A percentile compares a stretch with the other conserved stretches of the same genome.
phyloP scores from a whole-genome alignment of 2,888 invertebrate genomes.

The Acanthosepion esculentum region DNA sequence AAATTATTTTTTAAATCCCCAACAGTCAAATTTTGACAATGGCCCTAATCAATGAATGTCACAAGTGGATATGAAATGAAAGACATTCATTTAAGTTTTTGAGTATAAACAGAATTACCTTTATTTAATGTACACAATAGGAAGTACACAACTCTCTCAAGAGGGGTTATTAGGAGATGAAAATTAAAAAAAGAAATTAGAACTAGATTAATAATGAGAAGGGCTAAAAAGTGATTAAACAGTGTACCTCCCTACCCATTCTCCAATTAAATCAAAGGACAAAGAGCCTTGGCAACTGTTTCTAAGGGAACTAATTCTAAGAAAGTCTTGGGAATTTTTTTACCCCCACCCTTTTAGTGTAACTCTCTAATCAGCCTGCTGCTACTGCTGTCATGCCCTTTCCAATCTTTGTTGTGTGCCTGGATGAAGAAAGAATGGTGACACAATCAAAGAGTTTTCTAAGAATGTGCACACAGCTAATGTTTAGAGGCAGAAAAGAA shows the following conservation, averaged over 20 bases:
- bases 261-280: slow-evolving; percentile 33
- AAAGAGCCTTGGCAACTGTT: slow-evolving; percentile 33
- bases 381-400: neutral
- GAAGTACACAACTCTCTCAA: slow-evolving; percentile 15
- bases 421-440: slow-evolving; percentile 6
- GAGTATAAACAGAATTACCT: neutral
- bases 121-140: slow-evolving; percentile 33
- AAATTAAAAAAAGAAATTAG: neutral
- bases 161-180: slow-evolving; percentile 7
- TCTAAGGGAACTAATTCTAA: slow-evolving; percentile 33
- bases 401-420: neutral
- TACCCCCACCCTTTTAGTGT: neutral
- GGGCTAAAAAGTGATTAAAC: slow-evolving; percentile 33
- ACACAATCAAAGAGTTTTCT: neutral
- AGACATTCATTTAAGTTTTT: neutral
- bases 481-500: neutral
- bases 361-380: neutral
- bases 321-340: slow-evolving; percentile 1
- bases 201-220: slow-evolving; percentile 11
- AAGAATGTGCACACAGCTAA: neutral
- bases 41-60: slow-evolving; percentile 21
- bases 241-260: neutral
- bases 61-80: slow-evolving; percentile 11
- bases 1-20: neutral
- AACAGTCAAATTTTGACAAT: slow-evolving; percentile 33